These are phyloP conservation scores for Scalopus aquaticus DNA, from an alignment of 2,113 vertebrate species.

Conservation along the genomic window DNA sequence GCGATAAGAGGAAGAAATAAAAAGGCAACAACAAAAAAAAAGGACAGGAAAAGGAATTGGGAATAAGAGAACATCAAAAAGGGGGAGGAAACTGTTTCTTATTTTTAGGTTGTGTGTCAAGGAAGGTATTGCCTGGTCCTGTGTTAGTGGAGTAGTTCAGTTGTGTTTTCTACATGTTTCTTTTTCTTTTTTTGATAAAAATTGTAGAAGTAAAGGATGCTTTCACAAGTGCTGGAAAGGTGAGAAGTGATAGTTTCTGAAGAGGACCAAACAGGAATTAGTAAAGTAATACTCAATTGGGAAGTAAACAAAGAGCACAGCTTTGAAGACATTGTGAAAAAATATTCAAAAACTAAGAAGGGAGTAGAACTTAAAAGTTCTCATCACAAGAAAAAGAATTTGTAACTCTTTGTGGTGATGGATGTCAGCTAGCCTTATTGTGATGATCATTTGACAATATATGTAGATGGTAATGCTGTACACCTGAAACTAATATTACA, in stretches of 20 bases:
- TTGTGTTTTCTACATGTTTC: background rate
- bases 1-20: background rate
- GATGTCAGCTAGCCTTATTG: too few species aligned
- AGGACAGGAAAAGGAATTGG: background rate
- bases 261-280: background rate
- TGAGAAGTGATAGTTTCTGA: background rate
- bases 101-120: background rate
- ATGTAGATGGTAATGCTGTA: too few species aligned
- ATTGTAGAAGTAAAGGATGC: background rate
- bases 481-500: too few species aligned
- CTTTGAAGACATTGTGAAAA: background rate
- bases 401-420: too few species aligned
- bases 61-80: background rate
- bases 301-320: background rate
- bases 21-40: background rate
- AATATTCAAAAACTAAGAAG: background rate
- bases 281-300: background rate
- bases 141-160: background rate
- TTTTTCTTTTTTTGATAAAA: background rate
- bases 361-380: background rate
- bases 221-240: background rate
- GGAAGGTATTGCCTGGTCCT: background rate
- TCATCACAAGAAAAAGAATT: too few species aligned
- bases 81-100: background rate
- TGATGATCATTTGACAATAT: too few species aligned